phyloP scores from a whole-genome alignment of 2,113 vertebrate genomes.

The Rhinichthys klamathensis region DNA sequence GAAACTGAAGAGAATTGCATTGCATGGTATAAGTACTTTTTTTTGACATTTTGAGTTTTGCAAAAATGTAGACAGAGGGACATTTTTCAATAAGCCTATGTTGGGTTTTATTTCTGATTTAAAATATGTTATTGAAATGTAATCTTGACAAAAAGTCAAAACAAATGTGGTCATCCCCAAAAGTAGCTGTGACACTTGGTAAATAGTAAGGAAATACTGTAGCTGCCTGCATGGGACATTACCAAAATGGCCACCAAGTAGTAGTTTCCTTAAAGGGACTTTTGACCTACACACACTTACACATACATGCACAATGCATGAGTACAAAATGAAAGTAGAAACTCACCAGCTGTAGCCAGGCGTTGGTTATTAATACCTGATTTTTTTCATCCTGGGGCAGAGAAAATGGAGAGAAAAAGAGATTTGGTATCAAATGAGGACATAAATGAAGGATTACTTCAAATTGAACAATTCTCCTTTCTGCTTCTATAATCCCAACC shows the following conservation, averaged over 20 bases:
- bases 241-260: background rate
- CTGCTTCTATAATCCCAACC: background rate
- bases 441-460: slow-evolving; percentile 23
- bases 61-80: background rate
- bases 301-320: background rate
- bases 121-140: background rate
- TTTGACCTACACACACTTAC: background rate
- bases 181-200: background rate
- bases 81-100: background rate
- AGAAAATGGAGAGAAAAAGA: background rate
- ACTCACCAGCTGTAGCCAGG: slow-evolving; percentile 89
- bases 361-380: slow-evolving; percentile 88
- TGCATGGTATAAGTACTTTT: no score
- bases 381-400: slow-evolving; percentile 87
- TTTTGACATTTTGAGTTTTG: background rate
- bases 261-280: background rate
- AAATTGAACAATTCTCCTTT: background rate
- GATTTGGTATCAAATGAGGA: slow-evolving; percentile 25
- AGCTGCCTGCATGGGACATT: background rate
- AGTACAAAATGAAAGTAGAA: background rate
- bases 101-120: background rate
- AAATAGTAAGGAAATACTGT: background rate
- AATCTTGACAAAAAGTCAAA: background rate
- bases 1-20: background rate
- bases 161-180: background rate